Evolutionary conservation across 35 echinoderm and acorn worm species (phyloP).

Genomic region (Patiria miniata): DNA sequence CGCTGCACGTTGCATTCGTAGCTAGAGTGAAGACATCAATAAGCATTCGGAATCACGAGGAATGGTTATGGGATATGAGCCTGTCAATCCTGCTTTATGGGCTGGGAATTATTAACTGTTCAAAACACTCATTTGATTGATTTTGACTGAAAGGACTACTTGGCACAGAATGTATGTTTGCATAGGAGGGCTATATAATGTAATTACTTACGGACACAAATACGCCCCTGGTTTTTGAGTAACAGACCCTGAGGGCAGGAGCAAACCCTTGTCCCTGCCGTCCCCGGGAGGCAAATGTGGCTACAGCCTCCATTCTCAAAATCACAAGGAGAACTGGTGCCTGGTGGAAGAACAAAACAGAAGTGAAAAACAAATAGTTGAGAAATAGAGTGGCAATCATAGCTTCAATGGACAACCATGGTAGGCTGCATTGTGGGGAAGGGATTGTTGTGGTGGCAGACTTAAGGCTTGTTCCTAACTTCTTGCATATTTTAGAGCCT

Average conservation of each 20-base stretch:
- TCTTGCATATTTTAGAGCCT: too few species aligned
- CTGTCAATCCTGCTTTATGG: too few species aligned
- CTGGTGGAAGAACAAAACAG: not conserved
- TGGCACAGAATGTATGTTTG: too few species aligned
- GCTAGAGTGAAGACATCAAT: not conserved
- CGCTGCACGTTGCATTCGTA: not conserved
- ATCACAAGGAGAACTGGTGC: not conserved
- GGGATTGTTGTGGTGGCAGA: too few species aligned
- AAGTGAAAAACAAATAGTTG: not conserved
- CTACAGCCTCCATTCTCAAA: not conserved
- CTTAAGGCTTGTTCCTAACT: too few species aligned
- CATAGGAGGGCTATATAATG: too few species aligned
- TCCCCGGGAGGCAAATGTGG: not conserved
- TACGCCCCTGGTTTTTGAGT: not conserved
- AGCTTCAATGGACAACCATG: too few species aligned
- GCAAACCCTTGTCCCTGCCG: not conserved
- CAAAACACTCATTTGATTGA: too few species aligned
- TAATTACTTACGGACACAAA: constrained; percentile 23
- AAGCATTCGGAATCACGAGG: not conserved
- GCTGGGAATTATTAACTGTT: too few species aligned
- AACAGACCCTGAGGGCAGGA: not conserved
- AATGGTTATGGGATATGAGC: too few species aligned
- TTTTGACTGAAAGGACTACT: too few species aligned
- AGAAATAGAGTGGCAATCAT: not conserved
- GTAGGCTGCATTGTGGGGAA: too few species aligned